phyloP scores from a whole-genome alignment of 2,113 vertebrate genomes.

The Nipponia nippon region DNA sequence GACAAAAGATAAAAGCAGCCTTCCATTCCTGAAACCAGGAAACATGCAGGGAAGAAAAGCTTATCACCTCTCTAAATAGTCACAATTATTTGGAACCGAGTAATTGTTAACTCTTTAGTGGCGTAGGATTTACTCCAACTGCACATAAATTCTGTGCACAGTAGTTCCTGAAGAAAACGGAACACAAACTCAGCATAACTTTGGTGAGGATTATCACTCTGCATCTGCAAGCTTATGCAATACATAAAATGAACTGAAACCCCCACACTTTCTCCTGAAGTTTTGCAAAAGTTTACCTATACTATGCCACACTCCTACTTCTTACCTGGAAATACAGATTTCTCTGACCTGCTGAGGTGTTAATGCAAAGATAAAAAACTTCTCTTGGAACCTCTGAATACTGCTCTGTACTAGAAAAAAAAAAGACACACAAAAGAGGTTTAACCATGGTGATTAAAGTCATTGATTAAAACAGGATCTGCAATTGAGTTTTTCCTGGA shows the following conservation, averaged over 20 bases:
- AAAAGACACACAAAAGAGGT: not conserved
- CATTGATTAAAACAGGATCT: not conserved
- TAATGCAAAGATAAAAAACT: slow-evolving; percentile 97
- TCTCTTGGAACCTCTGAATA: slow-evolving; percentile 93
- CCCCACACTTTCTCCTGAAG: not conserved
- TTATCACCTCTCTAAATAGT: not conserved
- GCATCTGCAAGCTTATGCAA: not conserved
- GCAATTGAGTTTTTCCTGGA: not conserved
- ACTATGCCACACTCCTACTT: not conserved
- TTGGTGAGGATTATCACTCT: not conserved
- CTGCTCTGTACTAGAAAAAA: slow-evolving; percentile 80
- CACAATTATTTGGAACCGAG: not conserved
- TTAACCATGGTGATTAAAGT: not conserved
- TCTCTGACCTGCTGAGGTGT: slow-evolving; percentile 98
- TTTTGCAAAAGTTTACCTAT: not conserved
- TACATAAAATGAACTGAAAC: not conserved
- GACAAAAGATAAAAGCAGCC: not conserved
- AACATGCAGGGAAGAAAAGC: not conserved
- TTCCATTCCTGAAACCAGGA: not conserved
- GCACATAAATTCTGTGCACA: not conserved
- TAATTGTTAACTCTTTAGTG: not conserved
- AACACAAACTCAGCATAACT: not conserved
- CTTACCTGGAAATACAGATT: slow-evolving; percentile 96
- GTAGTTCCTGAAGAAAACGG: not conserved
- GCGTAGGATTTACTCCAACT: not conserved